A percentile compares a stretch with the other conserved stretches of the same genome.
phyloP scores from a whole-genome alignment of 2,888 invertebrate species.

The Crioceris asparagi region DNA sequence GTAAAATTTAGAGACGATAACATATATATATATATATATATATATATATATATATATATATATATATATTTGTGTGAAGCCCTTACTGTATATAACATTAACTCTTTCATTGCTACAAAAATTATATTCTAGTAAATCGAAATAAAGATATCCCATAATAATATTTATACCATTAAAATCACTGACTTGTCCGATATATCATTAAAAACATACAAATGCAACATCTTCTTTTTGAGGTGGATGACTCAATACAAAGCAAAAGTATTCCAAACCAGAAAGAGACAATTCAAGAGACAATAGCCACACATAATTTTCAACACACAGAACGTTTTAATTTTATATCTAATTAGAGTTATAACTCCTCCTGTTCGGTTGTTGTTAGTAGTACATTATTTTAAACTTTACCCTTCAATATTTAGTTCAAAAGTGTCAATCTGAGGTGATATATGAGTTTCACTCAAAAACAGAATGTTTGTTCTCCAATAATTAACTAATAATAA shows the following conservation, averaged over 20 bases:
- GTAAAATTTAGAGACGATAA: too few species aligned
- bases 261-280: not conserved
- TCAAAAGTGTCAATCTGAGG: constrained; percentile 4
- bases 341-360: constrained; percentile 6
- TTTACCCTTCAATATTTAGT: constrained; percentile 5
- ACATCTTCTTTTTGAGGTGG: constrained; percentile 4
- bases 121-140: too few species aligned
- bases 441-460: constrained; percentile 1
- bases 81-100: constrained; percentile 1
- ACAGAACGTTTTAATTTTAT: constrained; percentile 1
- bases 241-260: not conserved
- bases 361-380: constrained; percentile 7
- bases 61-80: constrained; percentile 3
- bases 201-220: constrained; percentile 1
- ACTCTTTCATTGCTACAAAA: constrained; percentile 3
- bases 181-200: constrained; percentile 3
- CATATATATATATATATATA: too few species aligned
- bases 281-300: not conserved
- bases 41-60: too few species aligned
- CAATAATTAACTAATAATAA: constrained; percentile 3
- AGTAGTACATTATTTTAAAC: constrained; percentile 3
- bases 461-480: not conserved
- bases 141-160: too few species aligned
- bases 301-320: constrained; percentile 6
- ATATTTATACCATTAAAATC: constrained; percentile 1